These are phyloP conservation scores for Pristionchus maxplancki DNA, from an alignment of 2,888 invertebrate species.

Conservation along the genomic window DNA sequence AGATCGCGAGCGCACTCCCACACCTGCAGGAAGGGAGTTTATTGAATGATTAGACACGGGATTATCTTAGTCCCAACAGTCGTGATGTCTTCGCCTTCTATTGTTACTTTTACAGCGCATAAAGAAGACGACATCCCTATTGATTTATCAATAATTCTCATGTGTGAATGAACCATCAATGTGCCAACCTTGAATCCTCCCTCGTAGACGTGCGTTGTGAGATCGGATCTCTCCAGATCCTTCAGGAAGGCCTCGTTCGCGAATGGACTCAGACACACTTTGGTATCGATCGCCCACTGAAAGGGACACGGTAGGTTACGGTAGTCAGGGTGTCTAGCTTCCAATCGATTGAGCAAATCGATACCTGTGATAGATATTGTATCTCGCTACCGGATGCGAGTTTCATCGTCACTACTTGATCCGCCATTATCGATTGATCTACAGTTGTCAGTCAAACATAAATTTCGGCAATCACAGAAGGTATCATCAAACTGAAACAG, in stretches of 20 bases:
- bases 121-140: no score
- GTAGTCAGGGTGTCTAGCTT: not conserved
- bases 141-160: no score
- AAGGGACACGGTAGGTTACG: not conserved
- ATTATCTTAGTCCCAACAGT: no score
- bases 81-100: no score
- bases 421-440: constrained; percentile 33
- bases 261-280: not conserved
- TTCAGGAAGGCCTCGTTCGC: constrained; percentile 10
- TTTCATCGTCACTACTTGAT: constrained; percentile 22
- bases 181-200: constrained; percentile 89
- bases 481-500: not conserved
- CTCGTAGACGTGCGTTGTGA: constrained; percentile 70
- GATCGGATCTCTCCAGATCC: constrained; percentile 62
- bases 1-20: constrained; percentile 95
- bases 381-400: constrained; percentile 20
- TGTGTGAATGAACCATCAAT: not conserved
- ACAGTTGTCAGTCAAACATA: not conserved
- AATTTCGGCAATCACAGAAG: not conserved
- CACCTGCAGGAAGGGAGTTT: constrained; percentile 55
- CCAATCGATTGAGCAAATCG: not conserved
- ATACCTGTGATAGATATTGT: constrained; percentile 40
- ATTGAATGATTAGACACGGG: not conserved
- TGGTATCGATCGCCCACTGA: constrained; percentile 23
- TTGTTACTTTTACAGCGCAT: no score